Evolutionary conservation across 2,888 invertebrate species (phyloP), one percentile per base, ranked within the genome.

Genomic region (Antheraea yamamai): DNA sequence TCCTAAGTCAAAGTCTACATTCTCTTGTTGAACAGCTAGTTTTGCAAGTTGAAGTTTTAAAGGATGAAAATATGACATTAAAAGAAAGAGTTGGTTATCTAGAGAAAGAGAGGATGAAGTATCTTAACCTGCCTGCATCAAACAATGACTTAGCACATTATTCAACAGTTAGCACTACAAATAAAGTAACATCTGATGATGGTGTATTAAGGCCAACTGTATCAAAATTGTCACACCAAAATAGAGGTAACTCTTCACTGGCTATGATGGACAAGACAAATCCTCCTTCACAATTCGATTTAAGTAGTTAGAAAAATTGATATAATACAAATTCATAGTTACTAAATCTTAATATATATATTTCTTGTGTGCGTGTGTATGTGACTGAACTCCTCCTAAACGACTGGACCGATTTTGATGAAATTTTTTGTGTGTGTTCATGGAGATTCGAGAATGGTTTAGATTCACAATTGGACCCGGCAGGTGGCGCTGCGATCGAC

Each of bases 41-140:
- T 20, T 89, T 95, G 73, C 96, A 97, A 86, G 89, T 97, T 51
- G 97, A 97, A 84, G 94, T 96, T n/a, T 95, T 96, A 76, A 96
- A 96, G 83, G 95, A 95, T 86, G 96, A 97, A 87, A 96, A 96
- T 76, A 93, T 94, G 74, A 92, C 94, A 74, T 86, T 97, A 47
- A 96, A 95, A 78, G 95, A 95, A 77, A 94, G 95, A 84, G 93
- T 97, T 0, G 92, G 87, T 77, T 95, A 94, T 81, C 89, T 96
- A 79, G 96, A 96, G 87, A 93, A 92, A 79, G 96, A 96, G 83
- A 94, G 95, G 85, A 85, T 90, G 2, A 91, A 88, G 79, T 93
- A 93, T 83, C 79, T 94, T 14, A 93, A 90, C 81, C 84, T 93
- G 66, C 88, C 89, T 76, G 82, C 88, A 51, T 80, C 83, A 64